A percentile compares a stretch with the other conserved stretches of the same genome.
phyloP scores from a whole-genome alignment of 2,113 vertebrate species.

The Campylomormyrus tamandua region DNA sequence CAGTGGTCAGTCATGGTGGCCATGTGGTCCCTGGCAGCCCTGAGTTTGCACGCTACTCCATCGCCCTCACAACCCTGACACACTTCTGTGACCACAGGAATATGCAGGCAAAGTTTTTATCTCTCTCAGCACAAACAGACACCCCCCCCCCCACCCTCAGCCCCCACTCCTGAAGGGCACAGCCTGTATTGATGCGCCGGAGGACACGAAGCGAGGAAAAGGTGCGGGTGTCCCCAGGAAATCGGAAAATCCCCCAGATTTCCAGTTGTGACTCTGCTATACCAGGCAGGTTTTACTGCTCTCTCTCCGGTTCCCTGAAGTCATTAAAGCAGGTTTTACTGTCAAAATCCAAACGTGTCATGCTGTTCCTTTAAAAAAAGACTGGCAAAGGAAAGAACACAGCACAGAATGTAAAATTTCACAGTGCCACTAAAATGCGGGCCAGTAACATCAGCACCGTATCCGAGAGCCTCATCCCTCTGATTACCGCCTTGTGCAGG shows the following conservation, averaged over 20 bases:
- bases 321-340: constrained; percentile 2
- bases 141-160: not conserved
- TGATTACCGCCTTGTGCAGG: not conserved
- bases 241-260: not conserved
- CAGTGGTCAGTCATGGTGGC: not conserved
- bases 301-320: not conserved
- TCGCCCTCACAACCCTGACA: not conserved
- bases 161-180: not conserved
- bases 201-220: not conserved
- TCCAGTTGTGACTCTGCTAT: not conserved
- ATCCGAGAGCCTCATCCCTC: not conserved
- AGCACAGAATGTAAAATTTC: not conserved
- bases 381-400: not conserved
- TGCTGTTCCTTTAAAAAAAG: not conserved
- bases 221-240: not conserved
- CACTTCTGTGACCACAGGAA: not conserved
- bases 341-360: not conserved
- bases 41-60: not conserved
- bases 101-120: not conserved
- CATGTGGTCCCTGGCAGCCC: not conserved
- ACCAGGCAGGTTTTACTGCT: not conserved
- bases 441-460: not conserved
- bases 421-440: not conserved
- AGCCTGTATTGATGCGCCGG: not conserved
- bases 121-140: not conserved